phyloP scores from a whole-genome alignment of 2,888 invertebrate species.

The Epistrophe eligans region DNA sequence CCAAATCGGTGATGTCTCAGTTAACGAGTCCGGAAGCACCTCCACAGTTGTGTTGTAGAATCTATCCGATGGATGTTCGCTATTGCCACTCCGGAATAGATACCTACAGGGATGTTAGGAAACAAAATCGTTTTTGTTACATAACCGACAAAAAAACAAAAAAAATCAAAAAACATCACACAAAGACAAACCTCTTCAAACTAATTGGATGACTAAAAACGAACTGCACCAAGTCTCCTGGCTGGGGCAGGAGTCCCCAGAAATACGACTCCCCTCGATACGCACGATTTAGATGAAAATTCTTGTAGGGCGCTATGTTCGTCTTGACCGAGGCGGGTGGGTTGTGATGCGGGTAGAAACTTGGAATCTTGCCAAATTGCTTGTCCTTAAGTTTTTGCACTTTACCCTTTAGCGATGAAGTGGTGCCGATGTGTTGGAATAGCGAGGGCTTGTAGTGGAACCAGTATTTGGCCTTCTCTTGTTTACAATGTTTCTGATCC shows the following conservation, averaged over 20 bases:
- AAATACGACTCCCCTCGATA: slow-evolving; percentile 95
- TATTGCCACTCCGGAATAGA: slow-evolving; percentile 94
- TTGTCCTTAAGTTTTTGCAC: slow-evolving; percentile 97
- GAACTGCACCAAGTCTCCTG: slow-evolving; percentile 92
- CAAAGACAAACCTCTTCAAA: slow-evolving; percentile 86
- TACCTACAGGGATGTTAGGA: slow-evolving; percentile 85
- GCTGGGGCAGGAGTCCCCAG: slow-evolving; percentile 94
- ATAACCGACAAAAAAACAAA: slow-evolving; percentile 18
- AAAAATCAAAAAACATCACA: background rate
- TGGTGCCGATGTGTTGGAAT: slow-evolving; percentile 97
- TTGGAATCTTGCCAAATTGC: slow-evolving; percentile 92
- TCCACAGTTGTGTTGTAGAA: slow-evolving; percentile 95
- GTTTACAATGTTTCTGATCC: slow-evolving; percentile 92
- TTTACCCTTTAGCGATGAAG: slow-evolving; percentile 97
- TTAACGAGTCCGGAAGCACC: slow-evolving; percentile 86
- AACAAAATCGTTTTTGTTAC: background rate
- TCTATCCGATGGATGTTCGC: slow-evolving; percentile 94
- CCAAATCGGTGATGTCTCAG: slow-evolving; percentile 84
- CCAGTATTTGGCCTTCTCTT: slow-evolving; percentile 91
- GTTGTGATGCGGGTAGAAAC: slow-evolving; percentile 92
- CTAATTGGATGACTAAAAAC: slow-evolving; percentile 90
- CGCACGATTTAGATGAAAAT: slow-evolving; percentile 91
- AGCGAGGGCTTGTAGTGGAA: slow-evolving; percentile 94
- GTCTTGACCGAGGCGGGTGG: slow-evolving; percentile 89
- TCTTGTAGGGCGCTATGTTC: slow-evolving; percentile 91